Evolutionary conservation across 2,113 vertebrate species (phyloP), one percentile per base, ranked within the genome.

Genomic region (Hippoglossus stenolepis): DNA sequence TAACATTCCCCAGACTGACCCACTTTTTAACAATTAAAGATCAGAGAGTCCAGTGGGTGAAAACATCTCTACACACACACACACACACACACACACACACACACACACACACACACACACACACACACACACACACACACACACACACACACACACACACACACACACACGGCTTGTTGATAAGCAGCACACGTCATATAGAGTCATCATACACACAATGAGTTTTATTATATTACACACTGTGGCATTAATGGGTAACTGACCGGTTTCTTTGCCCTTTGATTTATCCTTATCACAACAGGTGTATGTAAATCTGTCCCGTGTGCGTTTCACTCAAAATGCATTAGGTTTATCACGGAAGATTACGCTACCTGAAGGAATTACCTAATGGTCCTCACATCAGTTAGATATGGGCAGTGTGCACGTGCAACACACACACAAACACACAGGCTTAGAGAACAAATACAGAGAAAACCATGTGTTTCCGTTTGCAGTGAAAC

Each of bases 401-500:
- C 38, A 56, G 69, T 15, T 15, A 79, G 79, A 82, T 84, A 81
- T 45, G 49, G 53, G 68, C 2, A 9, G 56, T 56, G 65, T 54
- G 68, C 75, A 78, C 7, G n/a, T 75, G 73, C 75, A 77, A 64
- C 62, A 21, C 63, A 71, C 49, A 61, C 45, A 63, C 64, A 60
- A 21, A 70, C 47, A 62, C 60, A 59, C 40, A 71, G 4, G 31
- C 47, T 65, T 59, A 28, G 20, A 72, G 18, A 77, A 70, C 64
- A 86, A 87, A 90, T 62, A 87, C 65, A 70, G 61, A 70, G 60
- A 4, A 62, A 81, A 73, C 43, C 77, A 80, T 72, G 65, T 70
- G 73, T 90, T 86, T 87, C 83, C 64, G 64, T 79, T 85, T 69
- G 28, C 54, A 79, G 45, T 61, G 82, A 90, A 93, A 90, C 71